Conservation (phyloP, 2,797 vertebrate genomes). For the Capromys pilorides region DNA sequence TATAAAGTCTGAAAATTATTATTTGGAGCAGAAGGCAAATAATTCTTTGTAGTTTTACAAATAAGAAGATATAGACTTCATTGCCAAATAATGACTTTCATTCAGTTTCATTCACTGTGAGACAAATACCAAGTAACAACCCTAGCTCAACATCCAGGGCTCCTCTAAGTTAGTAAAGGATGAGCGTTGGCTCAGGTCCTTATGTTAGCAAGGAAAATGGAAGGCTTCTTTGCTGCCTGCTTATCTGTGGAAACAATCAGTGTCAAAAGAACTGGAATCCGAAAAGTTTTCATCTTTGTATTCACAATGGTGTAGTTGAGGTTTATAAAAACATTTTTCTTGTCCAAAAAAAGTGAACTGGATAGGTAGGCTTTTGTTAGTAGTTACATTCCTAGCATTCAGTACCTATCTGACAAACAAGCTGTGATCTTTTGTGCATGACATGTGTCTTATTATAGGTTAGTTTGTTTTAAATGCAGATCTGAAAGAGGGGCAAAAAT, state of each 20-base stretch:
- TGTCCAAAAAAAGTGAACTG: background rate
- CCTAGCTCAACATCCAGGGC: background rate
- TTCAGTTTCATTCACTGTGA: background rate
- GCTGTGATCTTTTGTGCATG: background rate
- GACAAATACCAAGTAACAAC: background rate
- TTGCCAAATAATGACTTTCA: background rate
- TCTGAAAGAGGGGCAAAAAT: background rate
- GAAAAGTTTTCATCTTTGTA: background rate
- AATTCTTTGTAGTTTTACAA: background rate
- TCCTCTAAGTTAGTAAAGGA: background rate
- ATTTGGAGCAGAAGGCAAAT: background rate
- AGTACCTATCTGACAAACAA: too few relatives aligned
- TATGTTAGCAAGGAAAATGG: background rate
- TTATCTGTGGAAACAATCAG: background rate
- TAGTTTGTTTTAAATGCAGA: background rate
- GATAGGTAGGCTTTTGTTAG: too few relatives aligned
- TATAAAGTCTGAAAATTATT: background rate
- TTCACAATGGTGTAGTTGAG: background rate
- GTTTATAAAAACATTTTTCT: background rate
- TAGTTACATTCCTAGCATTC: background rate
- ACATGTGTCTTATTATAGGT: background rate
- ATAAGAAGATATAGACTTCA: background rate
- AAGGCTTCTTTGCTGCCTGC: background rate
- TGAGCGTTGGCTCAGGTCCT: background rate
- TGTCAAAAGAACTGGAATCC: background rate